Conservation (phyloP, 2,113 vertebrate species). For the Colistium nudipinnis region DNA sequence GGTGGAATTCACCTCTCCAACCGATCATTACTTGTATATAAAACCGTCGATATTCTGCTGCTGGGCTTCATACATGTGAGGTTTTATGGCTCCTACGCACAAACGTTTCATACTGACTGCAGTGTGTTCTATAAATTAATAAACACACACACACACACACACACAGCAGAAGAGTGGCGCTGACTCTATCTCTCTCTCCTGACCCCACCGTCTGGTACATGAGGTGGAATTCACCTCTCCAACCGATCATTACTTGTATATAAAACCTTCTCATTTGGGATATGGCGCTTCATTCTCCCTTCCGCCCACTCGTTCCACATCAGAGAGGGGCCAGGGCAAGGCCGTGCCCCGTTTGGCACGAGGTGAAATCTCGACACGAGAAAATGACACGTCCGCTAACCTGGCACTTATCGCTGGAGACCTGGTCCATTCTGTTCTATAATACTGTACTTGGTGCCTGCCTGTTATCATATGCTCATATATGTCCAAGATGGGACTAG, state of each 20-base stretch:
- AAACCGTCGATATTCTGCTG: not conserved
- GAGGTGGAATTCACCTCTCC: not conserved
- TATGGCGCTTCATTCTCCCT: not conserved
- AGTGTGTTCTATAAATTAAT: not conserved
- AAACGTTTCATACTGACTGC: not conserved
- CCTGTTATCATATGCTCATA: too few species aligned
- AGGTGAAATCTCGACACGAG: not conserved
- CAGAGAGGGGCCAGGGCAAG: slow-evolving; percentile 19
- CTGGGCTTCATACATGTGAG: not conserved
- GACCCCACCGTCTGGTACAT: too few species aligned
- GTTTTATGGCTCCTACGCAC: too few species aligned
- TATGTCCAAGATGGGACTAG: too few species aligned
- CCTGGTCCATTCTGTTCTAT: too few species aligned
- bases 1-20: not conserved
- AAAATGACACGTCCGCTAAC: not conserved
- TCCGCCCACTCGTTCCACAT: slow-evolving; percentile 2
- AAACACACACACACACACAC: too few species aligned
- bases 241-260: not conserved
- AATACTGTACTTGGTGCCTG: too few species aligned
- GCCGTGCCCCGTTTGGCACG: slow-evolving; percentile 6
- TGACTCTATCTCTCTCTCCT: too few species aligned
- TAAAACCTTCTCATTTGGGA: slow-evolving; percentile 8
- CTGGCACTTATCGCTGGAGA: too few species aligned
- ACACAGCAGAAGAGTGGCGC: not conserved
- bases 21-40: not conserved